Evolutionary conservation across 1,140 invertebrate genomes (phyloP), one percentile per base, ranked within the genome.

Genomic region (Drosophila obscura): DNA sequence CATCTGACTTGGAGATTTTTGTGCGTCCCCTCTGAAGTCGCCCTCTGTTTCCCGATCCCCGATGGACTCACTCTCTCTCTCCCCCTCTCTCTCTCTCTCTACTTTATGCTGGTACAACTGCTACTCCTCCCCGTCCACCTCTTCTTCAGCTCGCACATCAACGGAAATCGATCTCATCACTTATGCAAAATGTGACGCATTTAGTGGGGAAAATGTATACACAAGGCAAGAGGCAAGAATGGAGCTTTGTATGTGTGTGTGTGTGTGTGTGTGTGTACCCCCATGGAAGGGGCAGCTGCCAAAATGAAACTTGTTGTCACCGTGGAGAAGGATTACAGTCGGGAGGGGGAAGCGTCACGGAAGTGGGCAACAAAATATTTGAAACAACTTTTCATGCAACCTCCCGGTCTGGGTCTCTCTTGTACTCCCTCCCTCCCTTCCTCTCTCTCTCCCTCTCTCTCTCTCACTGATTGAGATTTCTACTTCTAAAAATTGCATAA

Each of bases 141-240:
- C 46, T 44, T 71, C 61, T 58, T 66, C 71, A 64, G 75, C 83
- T 87, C 83, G 83, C 82, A 87, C 69, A 68, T 76, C 78, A 66
- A 69, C 78, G 83, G 83, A 88, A 88, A 88, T 88, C 83, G 83
- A 88, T 88, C 83, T 83, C 83, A 88, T 88, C 84, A 88, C 80
- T 88, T 88, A 88, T 88, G 83, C 83, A 88, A 88, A 88, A 88
- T 88, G 84, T 83, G 79, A 82, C 83, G 84, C 84, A 80, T 84
- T 87, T 87, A 87, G 83, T 88, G 79, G 55, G 66, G 61, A 79
- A 88, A 87, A 87, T 87, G 64, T 87, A 78, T 87, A 79, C 75
- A 63, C 45, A 15, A 15, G 46, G 31, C n/a, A 45, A 24, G 24
- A 19, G 31, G 4, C 35, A 13, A 13, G 11, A 39, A 13, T 2